Evolutionary conservation across 2,113 vertebrate species (phyloP).

Genomic region (Platichthys flesus): DNA sequence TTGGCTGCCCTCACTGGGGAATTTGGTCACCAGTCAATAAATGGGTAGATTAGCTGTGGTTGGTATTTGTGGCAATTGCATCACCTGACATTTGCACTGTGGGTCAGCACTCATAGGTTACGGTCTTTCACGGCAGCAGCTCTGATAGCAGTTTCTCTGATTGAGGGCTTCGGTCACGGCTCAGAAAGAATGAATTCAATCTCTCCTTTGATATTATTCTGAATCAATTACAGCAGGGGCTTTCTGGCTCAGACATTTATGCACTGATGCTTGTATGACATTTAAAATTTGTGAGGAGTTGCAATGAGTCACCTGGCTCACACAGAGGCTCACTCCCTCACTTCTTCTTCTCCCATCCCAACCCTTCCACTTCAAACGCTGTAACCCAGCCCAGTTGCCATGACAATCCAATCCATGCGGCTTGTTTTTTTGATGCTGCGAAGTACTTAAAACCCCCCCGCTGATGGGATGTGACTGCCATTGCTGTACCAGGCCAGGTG

Average conservation of each 20-base stretch:
- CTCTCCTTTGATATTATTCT: conserved; percentile 10
- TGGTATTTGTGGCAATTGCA: accelerated
- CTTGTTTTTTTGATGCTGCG: conserved; percentile 67
- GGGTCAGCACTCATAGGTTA: conserved; percentile 26
- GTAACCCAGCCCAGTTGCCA: conserved; percentile 72
- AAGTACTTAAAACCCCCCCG: conserved; percentile 58
- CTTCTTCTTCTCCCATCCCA: conserved; percentile 15
- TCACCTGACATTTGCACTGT: conserved; percentile 7
- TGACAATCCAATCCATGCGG: conserved; percentile 71
- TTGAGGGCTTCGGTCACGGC: background rate
- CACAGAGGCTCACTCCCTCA: background rate
- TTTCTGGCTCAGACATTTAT: conserved; percentile 31
- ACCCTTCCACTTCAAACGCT: conserved; percentile 49
- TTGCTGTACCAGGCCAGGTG: conserved; percentile 65
- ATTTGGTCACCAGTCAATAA: conserved; percentile 25
- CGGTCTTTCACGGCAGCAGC: background rate
- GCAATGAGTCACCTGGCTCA: conserved; percentile 17
- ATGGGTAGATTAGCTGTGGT: background rate
- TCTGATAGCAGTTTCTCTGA: conserved; percentile 12
- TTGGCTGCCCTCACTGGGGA: background rate
- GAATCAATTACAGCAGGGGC: conserved; percentile 15
- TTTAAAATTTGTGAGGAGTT: conserved; percentile 28
- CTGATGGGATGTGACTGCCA: conserved; percentile 65
- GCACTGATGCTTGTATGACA: conserved; percentile 12
- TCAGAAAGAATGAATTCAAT: conserved; percentile 21